Base-by-base conservation (phyloP, 2,113 vertebrate species). In the Notothenia rossii region DNA sequence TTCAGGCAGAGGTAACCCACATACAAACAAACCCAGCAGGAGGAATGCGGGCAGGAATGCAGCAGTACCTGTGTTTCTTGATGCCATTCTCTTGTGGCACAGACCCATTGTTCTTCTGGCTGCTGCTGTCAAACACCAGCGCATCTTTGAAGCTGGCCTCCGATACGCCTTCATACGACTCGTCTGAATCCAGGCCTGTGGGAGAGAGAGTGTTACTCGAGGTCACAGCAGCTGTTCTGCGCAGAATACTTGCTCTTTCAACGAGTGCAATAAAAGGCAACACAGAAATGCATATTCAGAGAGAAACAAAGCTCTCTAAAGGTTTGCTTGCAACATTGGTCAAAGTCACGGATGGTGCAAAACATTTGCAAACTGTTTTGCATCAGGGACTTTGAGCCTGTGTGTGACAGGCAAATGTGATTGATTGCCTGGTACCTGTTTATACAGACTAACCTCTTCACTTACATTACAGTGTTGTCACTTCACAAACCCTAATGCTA, bases 141-240 rank as follows among this genome's bases (percentile, higher is more conserved):
- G 95, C 96, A 50, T 95, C 94, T 91, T 97, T 97, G 83, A 95
- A 96, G 87, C 95, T 96, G 53, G 95, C 94, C 92, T 98, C 98
- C 7, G 97, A 96, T 80, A 95, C 95, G 20, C 96, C 97, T 89
- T 97, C 97, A 0, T 94, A 96, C 40, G 98, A 99, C 94, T 97
- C 97, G 62, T 98, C 97, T 0, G 97, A 98, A 85, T 99, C 98
- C 88, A 98, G 96, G 97, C 98, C 98, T 99, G 93, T 0, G 48
- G 36, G 22, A 43, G 4, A 76, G 45, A 9, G 72, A 51, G 50
- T 12, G 9, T 5, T 20, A 63, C 65, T 63, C 22, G 36, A 2
- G 40, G 13, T 22, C 9, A n/a, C 0, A 22, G 20, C 11, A 12
- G 4, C 10, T 4, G 5, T 1, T 59, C n/a, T 17, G 54, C 46